phyloP scores from a whole-genome alignment of 2,888 invertebrate genomes.

The Synanthedon formicaeformis region DNA sequence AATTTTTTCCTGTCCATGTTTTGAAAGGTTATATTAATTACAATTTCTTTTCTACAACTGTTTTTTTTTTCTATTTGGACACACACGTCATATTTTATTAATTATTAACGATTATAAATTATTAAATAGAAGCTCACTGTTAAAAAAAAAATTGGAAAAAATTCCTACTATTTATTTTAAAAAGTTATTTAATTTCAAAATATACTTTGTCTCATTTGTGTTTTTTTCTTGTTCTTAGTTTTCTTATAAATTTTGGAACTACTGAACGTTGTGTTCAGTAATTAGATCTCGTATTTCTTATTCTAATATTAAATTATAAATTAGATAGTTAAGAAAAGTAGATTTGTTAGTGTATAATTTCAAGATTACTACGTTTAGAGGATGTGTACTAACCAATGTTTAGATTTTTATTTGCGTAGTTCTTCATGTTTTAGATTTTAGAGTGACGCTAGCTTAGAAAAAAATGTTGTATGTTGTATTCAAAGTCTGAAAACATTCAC shows the following conservation, averaged over 20 bases:
- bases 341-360: constrained; percentile 34
- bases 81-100: too few species aligned
- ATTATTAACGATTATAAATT: too few species aligned
- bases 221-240: too few species aligned
- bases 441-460: constrained; percentile 22
- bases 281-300: constrained; percentile 20
- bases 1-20: constrained; percentile 30
- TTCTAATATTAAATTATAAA: constrained; percentile 32
- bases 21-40: neutral
- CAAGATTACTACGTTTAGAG: constrained; percentile 65
- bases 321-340: constrained; percentile 10
- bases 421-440: constrained; percentile 41
- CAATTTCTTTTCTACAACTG: too few species aligned
- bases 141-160: too few species aligned
- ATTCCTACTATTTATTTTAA: too few species aligned
- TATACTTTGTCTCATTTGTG: too few species aligned
- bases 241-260: too few species aligned
- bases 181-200: too few species aligned
- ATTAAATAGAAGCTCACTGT: too few species aligned
- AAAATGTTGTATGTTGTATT: neutral
- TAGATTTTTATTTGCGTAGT: constrained; percentile 55
- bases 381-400: constrained; percentile 54
- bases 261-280: constrained; percentile 34
- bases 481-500: too few species aligned
- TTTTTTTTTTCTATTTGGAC: too few species aligned